Percentiles rank a stretch among this genome's conserved stretches.
Conservation (phyloP, 2,888 invertebrate species). For the Drosophila paranaensis region DNA sequence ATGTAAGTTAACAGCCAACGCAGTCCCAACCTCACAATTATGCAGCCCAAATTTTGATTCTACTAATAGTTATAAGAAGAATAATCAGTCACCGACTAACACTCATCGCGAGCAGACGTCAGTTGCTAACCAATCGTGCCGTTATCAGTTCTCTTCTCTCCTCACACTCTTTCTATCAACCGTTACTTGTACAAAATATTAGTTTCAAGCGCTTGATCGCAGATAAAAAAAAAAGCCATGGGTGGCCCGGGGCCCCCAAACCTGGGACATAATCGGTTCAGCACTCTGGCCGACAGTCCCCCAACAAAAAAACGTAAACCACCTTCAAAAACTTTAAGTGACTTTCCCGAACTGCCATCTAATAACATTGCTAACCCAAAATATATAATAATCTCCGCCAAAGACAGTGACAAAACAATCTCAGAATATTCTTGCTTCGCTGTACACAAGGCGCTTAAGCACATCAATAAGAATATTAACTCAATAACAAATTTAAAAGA, state of each 20-base stretch:
- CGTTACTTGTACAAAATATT: not conserved
- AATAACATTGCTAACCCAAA: not conserved
- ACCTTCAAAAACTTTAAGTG: too few relatives aligned
- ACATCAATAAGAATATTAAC: constrained; percentile 12
- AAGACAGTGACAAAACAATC: constrained; percentile 27
- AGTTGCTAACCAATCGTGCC: constrained; percentile 8
- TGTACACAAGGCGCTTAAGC: constrained; percentile 22
- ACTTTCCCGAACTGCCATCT: too few relatives aligned
- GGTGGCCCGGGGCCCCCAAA: too few relatives aligned
- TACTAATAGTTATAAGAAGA: too few relatives aligned
- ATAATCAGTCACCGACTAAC: constrained; percentile 18
- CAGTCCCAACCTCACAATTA: too few relatives aligned
- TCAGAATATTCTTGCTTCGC: constrained; percentile 27
- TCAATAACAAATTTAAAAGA: constrained; percentile 17
- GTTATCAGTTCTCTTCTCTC: not conserved
- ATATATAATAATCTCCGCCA: constrained; percentile 22
- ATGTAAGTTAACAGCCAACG: too few relatives aligned
- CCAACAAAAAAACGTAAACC: not conserved
- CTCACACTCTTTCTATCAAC: not conserved
- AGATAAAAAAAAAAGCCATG: not conserved
- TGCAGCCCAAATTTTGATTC: too few relatives aligned
- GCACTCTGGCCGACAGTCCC: too few relatives aligned
- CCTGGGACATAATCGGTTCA: too few relatives aligned
- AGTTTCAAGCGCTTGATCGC: not conserved
- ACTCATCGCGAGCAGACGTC: constrained; percentile 22